Evolutionary conservation across 2,888 invertebrate genomes (phyloP).

Genomic region (Pyralis farinalis): DNA sequence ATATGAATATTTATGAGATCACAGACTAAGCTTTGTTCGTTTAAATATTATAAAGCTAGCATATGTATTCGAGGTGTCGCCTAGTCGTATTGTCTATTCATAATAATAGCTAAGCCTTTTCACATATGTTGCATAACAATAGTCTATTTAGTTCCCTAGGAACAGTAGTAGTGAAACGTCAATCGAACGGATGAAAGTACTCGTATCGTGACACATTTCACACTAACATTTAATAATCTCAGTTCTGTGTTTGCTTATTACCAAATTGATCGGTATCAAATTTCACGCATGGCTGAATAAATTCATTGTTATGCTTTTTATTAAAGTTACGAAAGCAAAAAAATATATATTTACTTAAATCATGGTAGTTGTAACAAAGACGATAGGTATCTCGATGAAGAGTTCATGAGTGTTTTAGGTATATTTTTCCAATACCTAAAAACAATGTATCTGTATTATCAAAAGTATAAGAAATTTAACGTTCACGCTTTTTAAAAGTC

Average conservation of each 20-base stretch:
- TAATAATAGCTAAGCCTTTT: conserved; percentile 56
- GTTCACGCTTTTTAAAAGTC: no score
- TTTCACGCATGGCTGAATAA: conserved; percentile 5
- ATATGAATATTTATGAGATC: neutral
- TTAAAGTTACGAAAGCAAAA: conserved; percentile 1
- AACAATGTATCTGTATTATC: no score
- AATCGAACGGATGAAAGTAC: conserved; percentile 8
- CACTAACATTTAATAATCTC: neutral
- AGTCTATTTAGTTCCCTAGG: conserved; percentile 54
- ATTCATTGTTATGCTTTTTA: conserved; percentile 1
- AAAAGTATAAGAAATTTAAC: no score
- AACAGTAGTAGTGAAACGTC: conserved; percentile 22
- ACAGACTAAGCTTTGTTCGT: neutral
- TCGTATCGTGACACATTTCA: conserved; percentile 5
- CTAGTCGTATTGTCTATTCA: conserved; percentile 55
- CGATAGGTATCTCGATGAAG: no score
- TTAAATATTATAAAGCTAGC: conserved; percentile 8
- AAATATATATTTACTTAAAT: neutral
- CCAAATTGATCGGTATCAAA: conserved; percentile 2
- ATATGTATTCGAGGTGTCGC: conserved; percentile 29
- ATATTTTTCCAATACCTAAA: no score
- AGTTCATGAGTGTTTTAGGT: no score
- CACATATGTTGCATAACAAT: conserved; percentile 65
- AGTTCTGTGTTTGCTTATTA: neutral
- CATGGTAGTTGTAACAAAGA: neutral